phyloP scores from a whole-genome alignment of 2,888 invertebrate species.

The Drosophila basisetae region DNA sequence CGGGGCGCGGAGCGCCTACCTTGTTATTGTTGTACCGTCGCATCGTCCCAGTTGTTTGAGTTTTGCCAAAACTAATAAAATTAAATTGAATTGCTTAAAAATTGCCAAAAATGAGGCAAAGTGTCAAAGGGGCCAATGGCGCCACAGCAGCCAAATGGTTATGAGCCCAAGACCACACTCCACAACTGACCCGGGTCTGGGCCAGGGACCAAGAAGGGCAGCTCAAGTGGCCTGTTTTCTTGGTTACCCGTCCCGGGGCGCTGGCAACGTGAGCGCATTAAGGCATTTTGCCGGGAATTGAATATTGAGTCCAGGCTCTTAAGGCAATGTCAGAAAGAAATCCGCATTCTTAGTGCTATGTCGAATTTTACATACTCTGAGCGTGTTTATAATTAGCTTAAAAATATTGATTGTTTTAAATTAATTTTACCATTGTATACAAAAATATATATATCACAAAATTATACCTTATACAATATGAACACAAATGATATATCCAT shows the following conservation, averaged over 20 bases:
- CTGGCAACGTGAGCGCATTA: slow-evolving; percentile 76
- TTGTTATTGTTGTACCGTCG: slow-evolving; percentile 72
- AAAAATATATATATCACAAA: not conserved
- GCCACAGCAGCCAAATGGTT: slow-evolving; percentile 62
- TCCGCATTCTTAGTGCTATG: slow-evolving; percentile 14
- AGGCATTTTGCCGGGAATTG: slow-evolving; percentile 73
- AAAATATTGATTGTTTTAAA: not conserved
- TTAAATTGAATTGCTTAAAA: slow-evolving; percentile 82
- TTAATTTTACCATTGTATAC: not conserved
- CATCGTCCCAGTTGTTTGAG: slow-evolving; percentile 73
- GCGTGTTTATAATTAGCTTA: not conserved
- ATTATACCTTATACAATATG: not conserved
- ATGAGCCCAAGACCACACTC: slow-evolving; percentile 44
- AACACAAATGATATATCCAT: not conserved
- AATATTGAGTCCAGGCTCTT: slow-evolving; percentile 73
- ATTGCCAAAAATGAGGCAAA: slow-evolving; percentile 80
- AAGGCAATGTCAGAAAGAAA: slow-evolving; percentile 50
- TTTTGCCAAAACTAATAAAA: slow-evolving; percentile 81
- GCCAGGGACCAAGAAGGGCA: not conserved
- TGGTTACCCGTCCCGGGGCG: slow-evolving; percentile 15
- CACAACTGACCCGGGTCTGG: not conserved
- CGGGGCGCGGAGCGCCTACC: slow-evolving; percentile 36
- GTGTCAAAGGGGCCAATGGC: slow-evolving; percentile 65
- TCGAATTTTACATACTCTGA: slow-evolving; percentile 42
- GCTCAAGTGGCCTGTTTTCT: slow-evolving; percentile 24